phyloP scores from a whole-genome alignment of 2,113 vertebrate genomes.

The Suncus etruscus region DNA sequence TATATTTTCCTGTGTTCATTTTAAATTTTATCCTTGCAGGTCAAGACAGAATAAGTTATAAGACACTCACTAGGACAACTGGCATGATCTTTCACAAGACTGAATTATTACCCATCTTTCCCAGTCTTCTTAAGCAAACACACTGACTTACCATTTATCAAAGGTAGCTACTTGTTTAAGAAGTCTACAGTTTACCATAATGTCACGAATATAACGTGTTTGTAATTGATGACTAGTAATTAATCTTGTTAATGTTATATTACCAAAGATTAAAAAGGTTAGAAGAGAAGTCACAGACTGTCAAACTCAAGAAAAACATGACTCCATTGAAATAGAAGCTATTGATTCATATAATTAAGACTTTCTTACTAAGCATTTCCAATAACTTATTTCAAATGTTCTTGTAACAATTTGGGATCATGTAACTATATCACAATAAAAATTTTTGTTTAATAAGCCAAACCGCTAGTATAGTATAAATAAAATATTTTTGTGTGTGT shows the following conservation, averaged over 20 bases:
- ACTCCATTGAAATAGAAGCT: not conserved
- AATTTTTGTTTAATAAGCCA: not conserved
- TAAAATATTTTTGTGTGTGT: not conserved
- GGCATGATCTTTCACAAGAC: not conserved
- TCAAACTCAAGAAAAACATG: not conserved
- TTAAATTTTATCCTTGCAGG: not conserved
- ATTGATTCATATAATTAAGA: not conserved
- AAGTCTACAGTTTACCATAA: not conserved
- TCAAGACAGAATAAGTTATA: not conserved
- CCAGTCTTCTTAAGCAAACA: not conserved
- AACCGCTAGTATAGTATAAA: not conserved
- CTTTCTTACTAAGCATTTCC: not conserved
- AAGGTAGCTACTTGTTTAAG: not conserved
- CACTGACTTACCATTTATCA: not conserved
- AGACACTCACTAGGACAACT: not conserved
- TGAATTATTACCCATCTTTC: not conserved
- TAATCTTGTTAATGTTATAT: not conserved
- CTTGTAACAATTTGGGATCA: not conserved
- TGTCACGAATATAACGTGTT: not conserved
- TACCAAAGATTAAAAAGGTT: not conserved
- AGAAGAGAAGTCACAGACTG: not conserved
- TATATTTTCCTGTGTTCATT: not conserved
- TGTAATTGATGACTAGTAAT: slow-evolving; percentile 9
- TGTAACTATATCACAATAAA: not conserved
- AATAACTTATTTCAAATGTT: slow-evolving; percentile 46